phyloP scores from a whole-genome alignment of 2,888 invertebrate species.

The Yponomeuta malinellus region DNA sequence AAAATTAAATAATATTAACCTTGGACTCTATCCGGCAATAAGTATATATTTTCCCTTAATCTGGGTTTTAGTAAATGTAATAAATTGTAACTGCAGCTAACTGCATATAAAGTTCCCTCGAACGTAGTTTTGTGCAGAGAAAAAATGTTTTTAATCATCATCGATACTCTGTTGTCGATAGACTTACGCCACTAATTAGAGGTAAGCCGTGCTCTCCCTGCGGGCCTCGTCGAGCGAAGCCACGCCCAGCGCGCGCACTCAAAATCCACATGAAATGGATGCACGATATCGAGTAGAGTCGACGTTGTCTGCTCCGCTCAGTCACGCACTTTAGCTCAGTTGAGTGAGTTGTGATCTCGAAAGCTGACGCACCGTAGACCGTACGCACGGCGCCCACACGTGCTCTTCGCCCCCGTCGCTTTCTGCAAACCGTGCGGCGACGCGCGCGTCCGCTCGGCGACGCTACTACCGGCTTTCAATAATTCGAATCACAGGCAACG shows the following conservation, averaged over 20 bases:
- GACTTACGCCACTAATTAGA: conserved; percentile 40
- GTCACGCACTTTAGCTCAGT: conserved; percentile 56
- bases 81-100: too few species aligned
- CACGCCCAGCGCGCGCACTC: conserved; percentile 69
- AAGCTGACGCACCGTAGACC: conserved; percentile 43
- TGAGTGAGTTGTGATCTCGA: conserved; percentile 52
- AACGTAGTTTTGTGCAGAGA: too few species aligned
- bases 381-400: conserved; percentile 60
- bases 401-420: conserved; percentile 49
- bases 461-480: neutral
- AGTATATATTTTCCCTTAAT: too few species aligned
- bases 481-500: neutral
- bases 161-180: conserved; percentile 35
- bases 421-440: conserved; percentile 27
- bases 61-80: too few species aligned
- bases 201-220: conserved; percentile 49
- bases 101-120: too few species aligned
- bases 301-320: conserved; percentile 42
- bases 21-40: too few species aligned
- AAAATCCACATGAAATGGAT: conserved; percentile 61
- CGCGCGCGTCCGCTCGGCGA: neutral
- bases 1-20: too few species aligned
- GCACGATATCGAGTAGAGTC: conserved; percentile 38
- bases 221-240: conserved; percentile 43
- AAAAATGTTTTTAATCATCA: neutral